These are phyloP conservation scores for Stegana nigrithorax DNA, from an alignment of 2,888 invertebrate species.

Conservation along the genomic window DNA sequence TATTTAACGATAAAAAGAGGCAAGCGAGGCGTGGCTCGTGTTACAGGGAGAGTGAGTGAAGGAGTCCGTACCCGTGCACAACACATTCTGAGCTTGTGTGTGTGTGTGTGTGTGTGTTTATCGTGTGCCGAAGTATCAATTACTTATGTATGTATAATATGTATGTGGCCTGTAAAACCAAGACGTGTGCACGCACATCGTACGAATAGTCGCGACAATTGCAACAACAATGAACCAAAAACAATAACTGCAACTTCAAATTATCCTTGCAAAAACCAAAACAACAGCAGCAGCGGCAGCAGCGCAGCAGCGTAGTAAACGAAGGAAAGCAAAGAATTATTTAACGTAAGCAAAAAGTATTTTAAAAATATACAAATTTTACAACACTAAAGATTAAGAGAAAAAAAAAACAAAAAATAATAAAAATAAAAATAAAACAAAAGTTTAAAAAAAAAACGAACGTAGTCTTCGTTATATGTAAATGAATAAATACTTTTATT, in stretches of 20 bases:
- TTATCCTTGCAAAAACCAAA: background rate
- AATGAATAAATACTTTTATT: background rate
- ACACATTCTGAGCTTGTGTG: no score
- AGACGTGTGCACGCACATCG: no score
- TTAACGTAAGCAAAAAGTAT: conserved; percentile 10
- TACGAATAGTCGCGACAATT: no score
- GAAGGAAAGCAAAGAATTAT: background rate
- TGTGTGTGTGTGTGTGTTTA: no score
- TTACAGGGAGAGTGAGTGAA: no score
- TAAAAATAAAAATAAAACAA: background rate
- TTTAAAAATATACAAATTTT: conserved; percentile 17
- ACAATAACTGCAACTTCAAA: conserved; percentile 6
- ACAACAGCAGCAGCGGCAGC: background rate
- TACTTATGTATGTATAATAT: no score
- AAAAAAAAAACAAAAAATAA: background rate
- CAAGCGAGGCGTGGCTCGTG: no score
- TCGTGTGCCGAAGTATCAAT: no score
- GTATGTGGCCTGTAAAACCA: no score
- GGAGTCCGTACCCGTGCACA: no score
- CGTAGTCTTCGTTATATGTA: background rate
- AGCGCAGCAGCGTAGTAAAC: background rate
- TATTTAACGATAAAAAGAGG: no score
- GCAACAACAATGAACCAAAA: conserved; percentile 10
- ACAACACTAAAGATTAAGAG: conserved; percentile 8
- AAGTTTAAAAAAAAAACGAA: background rate